Base-by-base conservation (phyloP, 2,797 vertebrate species). In the Sarcoramphus papa region DNA sequence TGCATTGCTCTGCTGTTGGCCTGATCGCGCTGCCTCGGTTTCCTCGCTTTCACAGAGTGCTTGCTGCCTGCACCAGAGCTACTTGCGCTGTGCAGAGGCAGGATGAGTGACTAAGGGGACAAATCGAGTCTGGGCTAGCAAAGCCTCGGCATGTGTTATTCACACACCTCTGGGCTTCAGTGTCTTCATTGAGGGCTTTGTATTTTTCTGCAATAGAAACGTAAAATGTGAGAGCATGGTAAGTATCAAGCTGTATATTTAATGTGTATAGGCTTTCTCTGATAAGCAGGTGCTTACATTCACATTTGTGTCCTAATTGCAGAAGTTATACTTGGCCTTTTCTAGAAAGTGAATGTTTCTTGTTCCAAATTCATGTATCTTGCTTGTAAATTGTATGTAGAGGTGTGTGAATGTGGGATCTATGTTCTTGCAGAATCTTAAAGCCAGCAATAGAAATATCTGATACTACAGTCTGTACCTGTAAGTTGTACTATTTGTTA, bases 21-120 rank as follows among this genome's bases (percentile, higher is more conserved):
- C 31, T 14, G 7, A 2, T 16, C 0, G 2, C 0, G 0, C 51
- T 35, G 67, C 86, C 28, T 7, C 0, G 0, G 12, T 56, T 47
- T 40, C 48, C 53, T 30, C 0, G 0, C 37, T 33, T 43, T 57
- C 40, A 12, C 20, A 10, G 72, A 7, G 67, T 1, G 0, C 21
- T 72, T 12, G 0, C 12, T 27, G 76, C 85, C 37, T 50, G 64
- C 57, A 33, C 43, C 80, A 72, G 82, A 24, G 64, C 77, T 33
- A 12, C 76, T 33, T 0, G 0, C 1, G 7, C 50, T 13, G 6
- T 12, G 67, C 3, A 2, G 20, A 33, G 84, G 77, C 70, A 67
- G 92, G 50, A 50, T 0, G 0, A 35, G 48, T 83, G 78, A 88
- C 90, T 82, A 48, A 94, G 84, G 91, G 77, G 45, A 77, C 78